A percentile compares a stretch with the other conserved stretches of the same genome.
These are phyloP conservation scores for Eulemur albifrons DNA, from an alignment of 2,797 vertebrate species.

Conservation along the genomic window DNA sequence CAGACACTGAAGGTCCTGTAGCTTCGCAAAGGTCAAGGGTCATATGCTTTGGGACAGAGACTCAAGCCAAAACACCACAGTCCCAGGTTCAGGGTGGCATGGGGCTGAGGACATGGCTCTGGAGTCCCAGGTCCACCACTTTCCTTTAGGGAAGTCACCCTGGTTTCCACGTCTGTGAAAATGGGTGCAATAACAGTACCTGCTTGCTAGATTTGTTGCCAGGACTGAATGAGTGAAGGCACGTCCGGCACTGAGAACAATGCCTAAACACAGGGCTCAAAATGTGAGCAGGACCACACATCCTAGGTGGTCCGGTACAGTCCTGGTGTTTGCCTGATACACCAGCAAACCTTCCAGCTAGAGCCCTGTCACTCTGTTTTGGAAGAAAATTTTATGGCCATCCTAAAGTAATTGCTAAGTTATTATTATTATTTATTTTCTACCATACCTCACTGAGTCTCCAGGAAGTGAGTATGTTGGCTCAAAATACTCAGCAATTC, in stretches of 20 bases:
- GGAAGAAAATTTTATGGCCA: slow-evolving; percentile 7
- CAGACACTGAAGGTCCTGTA: neutral
- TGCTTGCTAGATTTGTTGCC: neutral
- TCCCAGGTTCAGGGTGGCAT: neutral
- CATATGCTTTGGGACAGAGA: neutral
- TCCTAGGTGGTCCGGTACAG: neutral
- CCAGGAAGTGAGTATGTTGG: neutral
- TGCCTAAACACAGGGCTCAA: neutral
- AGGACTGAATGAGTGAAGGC: neutral
- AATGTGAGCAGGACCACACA: neutral
- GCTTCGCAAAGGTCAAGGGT: neutral
- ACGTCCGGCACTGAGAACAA: neutral
- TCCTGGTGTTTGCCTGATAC: neutral
- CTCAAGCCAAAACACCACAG: neutral
- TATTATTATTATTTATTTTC: slow-evolving; percentile 39
- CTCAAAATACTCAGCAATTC: slow-evolving; percentile 22
- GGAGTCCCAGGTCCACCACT: neutral
- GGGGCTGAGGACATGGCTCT: neutral
- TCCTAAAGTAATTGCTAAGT: slow-evolving; percentile 28
- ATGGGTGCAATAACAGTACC: neutral
- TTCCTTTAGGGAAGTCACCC: neutral
- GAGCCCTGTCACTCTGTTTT: neutral
- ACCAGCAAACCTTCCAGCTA: neutral
- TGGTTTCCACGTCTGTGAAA: neutral
- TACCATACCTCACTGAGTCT: neutral